Evolutionary conservation across 2,113 vertebrate species (phyloP).

Genomic region (Pardalotus punctatus): DNA sequence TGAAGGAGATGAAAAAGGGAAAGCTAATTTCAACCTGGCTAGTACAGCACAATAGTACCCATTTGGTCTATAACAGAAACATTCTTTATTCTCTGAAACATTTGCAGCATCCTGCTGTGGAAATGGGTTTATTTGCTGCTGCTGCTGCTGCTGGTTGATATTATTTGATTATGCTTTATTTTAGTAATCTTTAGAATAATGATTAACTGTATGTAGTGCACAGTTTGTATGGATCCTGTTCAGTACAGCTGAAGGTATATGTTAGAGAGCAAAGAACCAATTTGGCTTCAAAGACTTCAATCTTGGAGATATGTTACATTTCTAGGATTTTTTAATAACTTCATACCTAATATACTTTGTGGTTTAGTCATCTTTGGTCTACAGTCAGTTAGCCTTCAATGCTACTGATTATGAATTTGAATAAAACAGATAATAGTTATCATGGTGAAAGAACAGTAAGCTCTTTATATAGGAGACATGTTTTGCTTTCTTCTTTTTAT

Average conservation of each 20-base stretch:
- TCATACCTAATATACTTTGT: neutral
- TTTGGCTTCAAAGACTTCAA: neutral
- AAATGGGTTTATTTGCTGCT: constrained; percentile 16
- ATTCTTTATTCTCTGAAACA: neutral
- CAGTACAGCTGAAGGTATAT: neutral
- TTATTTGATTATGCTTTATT: constrained; percentile 20
- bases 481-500: neutral
- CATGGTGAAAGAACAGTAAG: neutral
- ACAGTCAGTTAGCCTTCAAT: neutral
- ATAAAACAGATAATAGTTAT: neutral
- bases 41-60: neutral
- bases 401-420: neutral
- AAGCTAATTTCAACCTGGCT: constrained; percentile 14
- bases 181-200: neutral
- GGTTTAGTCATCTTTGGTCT: neutral
- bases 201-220: neutral
- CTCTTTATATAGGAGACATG: neutral
- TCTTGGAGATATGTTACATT: neutral
- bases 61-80: neutral
- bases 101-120: neutral
- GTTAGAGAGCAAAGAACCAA: neutral
- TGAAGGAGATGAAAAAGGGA: neutral
- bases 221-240: neutral
- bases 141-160: neutral
- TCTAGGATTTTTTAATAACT: neutral